A percentile compares a stretch with the other conserved stretches of the same genome.
Conservation (phyloP, 2,113 vertebrate genomes). For the Coptodon bakossiorum region DNA sequence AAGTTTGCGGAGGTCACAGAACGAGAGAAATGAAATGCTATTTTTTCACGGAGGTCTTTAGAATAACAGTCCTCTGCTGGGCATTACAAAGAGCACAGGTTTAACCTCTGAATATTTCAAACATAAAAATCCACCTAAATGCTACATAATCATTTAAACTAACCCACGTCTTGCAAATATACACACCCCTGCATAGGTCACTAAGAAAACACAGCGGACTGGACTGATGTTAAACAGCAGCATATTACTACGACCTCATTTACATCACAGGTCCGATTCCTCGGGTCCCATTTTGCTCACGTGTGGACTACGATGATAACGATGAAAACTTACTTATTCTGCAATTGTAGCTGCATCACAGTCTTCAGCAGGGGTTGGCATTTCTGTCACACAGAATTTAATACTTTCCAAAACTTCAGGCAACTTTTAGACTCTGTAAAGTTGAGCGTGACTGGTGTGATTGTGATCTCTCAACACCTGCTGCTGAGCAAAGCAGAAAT, state of each 20-base stretch:
- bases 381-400: background rate
- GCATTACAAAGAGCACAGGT: background rate
- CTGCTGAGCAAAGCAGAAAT: background rate
- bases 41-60: background rate
- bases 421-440: background rate
- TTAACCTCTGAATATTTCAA: background rate
- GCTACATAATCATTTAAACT: background rate
- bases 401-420: background rate
- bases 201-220: background rate
- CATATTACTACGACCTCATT: background rate
- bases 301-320: background rate
- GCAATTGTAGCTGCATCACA: background rate
- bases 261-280: background rate
- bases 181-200: fast-evolving
- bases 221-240: background rate
- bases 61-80: background rate
- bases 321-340: background rate
- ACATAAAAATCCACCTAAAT: background rate
- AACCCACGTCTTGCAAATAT: background rate
- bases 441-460: background rate
- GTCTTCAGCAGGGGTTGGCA: fast-evolving
- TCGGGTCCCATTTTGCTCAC: background rate
- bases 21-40: no score
- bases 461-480: background rate
- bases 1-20: background rate